These are phyloP conservation scores for Aptenodytes patagonicus DNA, from an alignment of 2,113 vertebrate species.

Conservation along the genomic window DNA sequence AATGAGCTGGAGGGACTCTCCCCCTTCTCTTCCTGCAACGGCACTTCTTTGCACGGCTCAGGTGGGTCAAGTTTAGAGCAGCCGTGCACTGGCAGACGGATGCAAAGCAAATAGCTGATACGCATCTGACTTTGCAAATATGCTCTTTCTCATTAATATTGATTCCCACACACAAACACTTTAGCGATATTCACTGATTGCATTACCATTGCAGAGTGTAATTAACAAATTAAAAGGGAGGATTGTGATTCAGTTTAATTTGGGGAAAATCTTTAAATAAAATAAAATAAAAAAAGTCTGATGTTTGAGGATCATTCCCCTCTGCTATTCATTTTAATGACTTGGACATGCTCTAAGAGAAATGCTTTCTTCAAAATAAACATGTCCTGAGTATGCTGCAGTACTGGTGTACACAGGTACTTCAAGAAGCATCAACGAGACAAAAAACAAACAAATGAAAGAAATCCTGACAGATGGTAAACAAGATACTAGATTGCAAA, in stretches of 20 bases:
- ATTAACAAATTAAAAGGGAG: conserved; percentile 70
- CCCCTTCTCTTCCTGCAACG: background rate
- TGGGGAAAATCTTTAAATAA: conserved; percentile 49
- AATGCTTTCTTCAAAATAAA: conserved; percentile 1
- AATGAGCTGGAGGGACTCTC: background rate
- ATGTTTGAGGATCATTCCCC: conserved; percentile 3
- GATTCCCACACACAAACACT: conserved; percentile 51
- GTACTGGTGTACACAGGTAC: background rate
- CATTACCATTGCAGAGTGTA: conserved; percentile 69
- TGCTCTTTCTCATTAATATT: conserved; percentile 53
- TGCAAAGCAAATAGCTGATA: background rate
- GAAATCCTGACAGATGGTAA: conserved; percentile 7
- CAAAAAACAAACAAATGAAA: background rate
- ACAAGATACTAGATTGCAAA: conserved; percentile 14
- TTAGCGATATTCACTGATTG: conserved; percentile 60
- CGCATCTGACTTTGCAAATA: background rate
- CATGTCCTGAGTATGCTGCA: background rate
- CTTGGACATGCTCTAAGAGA: background rate
- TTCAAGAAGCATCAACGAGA: background rate
- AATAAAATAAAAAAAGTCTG: background rate
- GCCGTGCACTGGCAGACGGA: background rate
- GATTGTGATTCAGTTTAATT: conserved; percentile 39
- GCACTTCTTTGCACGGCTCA: background rate
- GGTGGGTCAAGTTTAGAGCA: background rate
- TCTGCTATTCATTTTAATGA: conserved; percentile 1